Percentiles rank a stretch among this genome's conserved stretches.
Conservation (phyloP, 2,113 vertebrate species). For the Mus musculus region GRCm39 chr11:42420001-42420500, state of each 20-base stretch:
- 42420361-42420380: background rate
- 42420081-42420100: background rate
- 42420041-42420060: background rate
- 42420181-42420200: background rate
- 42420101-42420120: background rate
- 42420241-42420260: constrained; percentile 97
- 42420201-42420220: background rate
- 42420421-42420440: background rate
- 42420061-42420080: background rate
- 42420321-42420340: constrained; percentile 91
- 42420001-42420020: background rate
- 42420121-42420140: background rate
- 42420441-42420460: background rate
- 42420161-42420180: background rate
- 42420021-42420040: background rate
- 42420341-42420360: background rate
- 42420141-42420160: background rate
- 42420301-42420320: constrained; percentile 97
- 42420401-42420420: background rate
- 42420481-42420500: background rate
- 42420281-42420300: constrained; percentile 97
- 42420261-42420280: constrained; percentile 98
- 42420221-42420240: constrained; percentile 87
- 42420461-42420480: background rate
- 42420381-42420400: background rate